Evolutionary conservation across 2,113 vertebrate genomes (phyloP).

Genomic region (Nycticorax nycticorax): DNA sequence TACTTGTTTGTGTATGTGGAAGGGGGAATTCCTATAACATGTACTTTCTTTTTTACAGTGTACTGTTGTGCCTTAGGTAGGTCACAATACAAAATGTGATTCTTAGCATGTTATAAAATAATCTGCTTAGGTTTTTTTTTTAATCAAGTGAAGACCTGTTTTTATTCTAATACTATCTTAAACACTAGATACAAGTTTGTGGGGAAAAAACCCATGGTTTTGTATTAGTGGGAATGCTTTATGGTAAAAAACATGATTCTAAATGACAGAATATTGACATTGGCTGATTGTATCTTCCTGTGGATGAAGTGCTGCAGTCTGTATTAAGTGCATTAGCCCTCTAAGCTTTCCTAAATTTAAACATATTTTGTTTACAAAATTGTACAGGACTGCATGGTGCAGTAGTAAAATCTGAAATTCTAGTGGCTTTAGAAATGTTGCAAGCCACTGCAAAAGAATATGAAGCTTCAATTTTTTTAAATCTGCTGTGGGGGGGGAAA

Average conservation of each 20-base stretch:
- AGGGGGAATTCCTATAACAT: neutral
- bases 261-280: slow-evolving; percentile 4
- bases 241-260: neutral
- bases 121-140: neutral
- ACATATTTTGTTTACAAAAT: neutral
- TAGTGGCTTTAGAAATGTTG: neutral
- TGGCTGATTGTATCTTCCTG: neutral
- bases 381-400: neutral
- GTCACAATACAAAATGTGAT: neutral
- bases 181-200: neutral
- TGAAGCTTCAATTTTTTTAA: neutral
- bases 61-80: slow-evolving; percentile 1
- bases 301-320: slow-evolving; percentile 7
- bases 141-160: neutral
- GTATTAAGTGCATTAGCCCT: neutral
- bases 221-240: neutral
- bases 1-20: neutral
- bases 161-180: neutral
- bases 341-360: neutral
- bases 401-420: neutral
- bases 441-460: neutral
- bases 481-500: neutral
- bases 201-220: neutral
- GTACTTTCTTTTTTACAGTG: neutral
- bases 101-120: neutral